These are phyloP conservation scores for Matsumyia berberina DNA, from an alignment of 2,888 invertebrate species.

Conservation along the genomic window DNA sequence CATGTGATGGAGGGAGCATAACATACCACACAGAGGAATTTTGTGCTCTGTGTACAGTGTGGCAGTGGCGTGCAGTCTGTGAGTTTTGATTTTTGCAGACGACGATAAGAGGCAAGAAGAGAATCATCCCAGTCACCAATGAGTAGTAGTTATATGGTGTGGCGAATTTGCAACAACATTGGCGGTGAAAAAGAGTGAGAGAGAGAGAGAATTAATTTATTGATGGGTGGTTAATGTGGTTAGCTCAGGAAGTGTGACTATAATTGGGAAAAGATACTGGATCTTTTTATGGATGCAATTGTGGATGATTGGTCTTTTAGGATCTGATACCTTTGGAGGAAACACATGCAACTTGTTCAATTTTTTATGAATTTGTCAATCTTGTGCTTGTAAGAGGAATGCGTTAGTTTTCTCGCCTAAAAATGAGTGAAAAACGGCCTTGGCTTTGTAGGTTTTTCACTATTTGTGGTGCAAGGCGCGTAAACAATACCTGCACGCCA, in stretches of 20 bases:
- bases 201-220: conserved; percentile 37
- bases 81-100: conserved; percentile 40
- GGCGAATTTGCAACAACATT: conserved; percentile 39
- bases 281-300: background rate
- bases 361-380: no score
- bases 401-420: no score
- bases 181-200: background rate
- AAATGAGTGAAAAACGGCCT: no score
- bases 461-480: no score
- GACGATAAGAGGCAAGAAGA: conserved; percentile 4
- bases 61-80: conserved; percentile 24
- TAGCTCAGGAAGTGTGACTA: conserved; percentile 38
- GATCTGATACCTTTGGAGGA: background rate
- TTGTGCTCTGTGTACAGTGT: background rate
- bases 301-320: background rate
- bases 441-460: no score
- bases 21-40: conserved; percentile 29
- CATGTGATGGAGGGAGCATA: conserved; percentile 21
- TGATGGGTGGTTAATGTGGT: conserved; percentile 31
- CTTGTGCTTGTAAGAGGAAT: no score
- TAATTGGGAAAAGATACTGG: conserved; percentile 8
- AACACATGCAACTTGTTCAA: no score
- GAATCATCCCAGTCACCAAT: conserved; percentile 26
- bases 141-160: conserved; percentile 42
- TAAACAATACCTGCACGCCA: no score